Conservation (phyloP, 2,888 invertebrate genomes). For the Hecatera dysodea region DNA sequence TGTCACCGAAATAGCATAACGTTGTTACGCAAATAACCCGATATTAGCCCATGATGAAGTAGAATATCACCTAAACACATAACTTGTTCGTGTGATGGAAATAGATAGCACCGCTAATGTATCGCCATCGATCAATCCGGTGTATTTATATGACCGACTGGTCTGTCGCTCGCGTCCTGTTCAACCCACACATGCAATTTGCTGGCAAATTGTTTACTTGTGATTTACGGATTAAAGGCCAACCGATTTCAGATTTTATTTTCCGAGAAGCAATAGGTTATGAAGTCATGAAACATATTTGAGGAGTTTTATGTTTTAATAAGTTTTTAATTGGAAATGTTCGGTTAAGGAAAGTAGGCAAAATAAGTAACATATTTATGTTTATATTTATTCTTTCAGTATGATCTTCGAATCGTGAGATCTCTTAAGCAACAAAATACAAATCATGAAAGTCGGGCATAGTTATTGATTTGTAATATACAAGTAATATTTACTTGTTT, state of each 20-base stretch:
- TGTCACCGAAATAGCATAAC: not conserved
- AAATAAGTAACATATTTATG: not conserved
- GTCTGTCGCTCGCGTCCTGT: slow-evolving; percentile 53
- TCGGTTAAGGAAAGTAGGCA: no score
- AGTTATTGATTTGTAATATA: slow-evolving; percentile 14
- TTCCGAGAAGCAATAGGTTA: not conserved
- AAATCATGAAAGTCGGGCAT: slow-evolving; percentile 6
- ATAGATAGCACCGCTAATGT: slow-evolving; percentile 62
- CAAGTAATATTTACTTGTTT: not conserved
- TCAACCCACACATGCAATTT: slow-evolving; percentile 43
- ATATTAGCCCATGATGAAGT: slow-evolving; percentile 29
- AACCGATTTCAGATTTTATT: slow-evolving; percentile 15
- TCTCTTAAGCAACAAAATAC: not conserved
- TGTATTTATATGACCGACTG: slow-evolving; percentile 58
- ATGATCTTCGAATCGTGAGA: not conserved
- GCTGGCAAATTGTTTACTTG: slow-evolving; percentile 48
- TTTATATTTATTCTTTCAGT: not conserved
- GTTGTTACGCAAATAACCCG: not conserved
- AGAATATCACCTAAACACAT: slow-evolving; percentile 33
- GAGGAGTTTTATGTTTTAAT: not conserved
- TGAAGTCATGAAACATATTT: not conserved
- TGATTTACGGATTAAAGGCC: slow-evolving; percentile 45
- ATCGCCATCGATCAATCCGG: slow-evolving; percentile 64
- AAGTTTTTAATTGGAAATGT: not conserved
- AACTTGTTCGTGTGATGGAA: slow-evolving; percentile 52